These are phyloP conservation scores for Rafetus swinhoei DNA, from an alignment of 2,113 vertebrate genomes.

Conservation along the genomic window DNA sequence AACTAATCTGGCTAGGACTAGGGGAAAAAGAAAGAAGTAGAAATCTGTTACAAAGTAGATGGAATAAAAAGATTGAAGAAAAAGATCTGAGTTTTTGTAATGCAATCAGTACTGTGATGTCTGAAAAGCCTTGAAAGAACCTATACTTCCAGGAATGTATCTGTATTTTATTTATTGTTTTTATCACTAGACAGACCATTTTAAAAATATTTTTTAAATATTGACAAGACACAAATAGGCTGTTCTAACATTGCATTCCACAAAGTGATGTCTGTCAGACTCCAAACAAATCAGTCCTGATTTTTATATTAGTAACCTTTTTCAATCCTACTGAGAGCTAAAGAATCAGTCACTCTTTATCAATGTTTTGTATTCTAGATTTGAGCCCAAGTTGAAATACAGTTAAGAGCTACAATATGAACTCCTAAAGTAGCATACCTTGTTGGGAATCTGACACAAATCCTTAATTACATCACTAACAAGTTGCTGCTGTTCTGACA, in stretches of 20 bases:
- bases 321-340: neutral
- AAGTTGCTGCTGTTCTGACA: neutral
- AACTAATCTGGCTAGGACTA: neutral
- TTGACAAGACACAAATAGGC: neutral
- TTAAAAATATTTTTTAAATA: neutral
- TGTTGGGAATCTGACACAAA: neutral
- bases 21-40: neutral
- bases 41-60: neutral
- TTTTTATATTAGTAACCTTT: neutral
- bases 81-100: neutral
- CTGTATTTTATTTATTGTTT: neutral
- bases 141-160: neutral
- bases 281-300: neutral
- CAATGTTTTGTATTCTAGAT: neutral
- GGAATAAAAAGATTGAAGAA: neutral
- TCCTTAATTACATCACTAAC: neutral
- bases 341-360: neutral
- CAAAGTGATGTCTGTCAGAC: neutral
- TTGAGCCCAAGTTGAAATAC: neutral
- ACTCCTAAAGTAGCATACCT: neutral
- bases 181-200: neutral
- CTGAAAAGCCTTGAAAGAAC: neutral
- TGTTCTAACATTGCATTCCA: neutral
- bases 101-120: neutral
- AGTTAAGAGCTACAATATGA: neutral